Evolutionary conservation across 2,113 vertebrate genomes (phyloP).

Genomic region (Mus spicilegus): DNA sequence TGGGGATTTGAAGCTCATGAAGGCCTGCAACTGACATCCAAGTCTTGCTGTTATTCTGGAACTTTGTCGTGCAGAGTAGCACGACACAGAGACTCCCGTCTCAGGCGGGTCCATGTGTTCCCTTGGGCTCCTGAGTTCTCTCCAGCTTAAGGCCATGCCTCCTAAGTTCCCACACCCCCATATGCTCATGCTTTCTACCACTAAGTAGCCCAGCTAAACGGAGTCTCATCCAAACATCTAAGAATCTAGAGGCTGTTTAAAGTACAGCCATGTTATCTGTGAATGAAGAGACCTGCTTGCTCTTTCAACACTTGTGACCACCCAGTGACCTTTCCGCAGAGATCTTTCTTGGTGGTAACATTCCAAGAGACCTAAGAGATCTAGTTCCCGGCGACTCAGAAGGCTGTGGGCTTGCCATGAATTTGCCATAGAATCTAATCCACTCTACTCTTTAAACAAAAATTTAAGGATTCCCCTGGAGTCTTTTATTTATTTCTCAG

Average conservation of each 20-base stretch:
- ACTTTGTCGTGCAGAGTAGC: not conserved
- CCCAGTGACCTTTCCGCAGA: not conserved
- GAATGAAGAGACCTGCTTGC: not conserved
- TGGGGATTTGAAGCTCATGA: not conserved
- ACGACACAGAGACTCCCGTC: not conserved
- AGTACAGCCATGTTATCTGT: not conserved
- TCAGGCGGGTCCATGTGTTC: not conserved
- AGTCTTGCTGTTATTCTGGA: not conserved
- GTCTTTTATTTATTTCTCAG: conserved; percentile 32
- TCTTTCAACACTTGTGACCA: not conserved
- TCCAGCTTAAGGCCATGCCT: not conserved
- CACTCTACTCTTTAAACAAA: conserved; percentile 49
- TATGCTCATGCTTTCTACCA: not conserved
- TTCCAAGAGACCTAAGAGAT: not conserved
- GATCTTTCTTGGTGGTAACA: not conserved
- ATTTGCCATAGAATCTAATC: conserved; percentile 1
- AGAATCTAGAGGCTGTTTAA: not conserved
- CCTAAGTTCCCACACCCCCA: not conserved
- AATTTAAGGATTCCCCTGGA: not conserved
- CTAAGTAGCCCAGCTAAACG: not conserved
- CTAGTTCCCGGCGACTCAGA: not conserved
- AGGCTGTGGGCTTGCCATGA: not conserved
- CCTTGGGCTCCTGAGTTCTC: not conserved
- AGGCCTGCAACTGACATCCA: not conserved
- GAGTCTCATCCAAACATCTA: conserved; percentile 18